A percentile compares a stretch with the other conserved stretches of the same genome.
Evolutionary conservation across 2,888 invertebrate species (phyloP).

Genomic region (Himalopsyche anomala): DNA sequence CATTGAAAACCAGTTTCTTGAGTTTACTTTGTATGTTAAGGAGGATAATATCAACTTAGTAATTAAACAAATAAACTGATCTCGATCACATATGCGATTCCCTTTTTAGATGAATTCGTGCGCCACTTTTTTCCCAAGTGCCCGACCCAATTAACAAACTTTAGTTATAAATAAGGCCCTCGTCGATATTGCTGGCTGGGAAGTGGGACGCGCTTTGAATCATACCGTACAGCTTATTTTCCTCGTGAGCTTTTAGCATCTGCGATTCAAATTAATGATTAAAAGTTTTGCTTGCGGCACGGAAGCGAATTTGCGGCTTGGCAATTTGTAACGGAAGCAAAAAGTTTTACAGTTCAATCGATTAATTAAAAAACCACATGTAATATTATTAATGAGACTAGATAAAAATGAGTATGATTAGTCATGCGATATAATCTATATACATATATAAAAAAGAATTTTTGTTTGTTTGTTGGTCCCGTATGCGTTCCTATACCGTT

Average conservation of each 20-base stretch:
- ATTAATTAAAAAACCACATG: conserved; percentile 8
- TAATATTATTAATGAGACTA: not conserved
- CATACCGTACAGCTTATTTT: conserved; percentile 23
- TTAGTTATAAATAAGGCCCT: conserved; percentile 58
- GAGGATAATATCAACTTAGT: too few species aligned
- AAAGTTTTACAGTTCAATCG: conserved; percentile 23
- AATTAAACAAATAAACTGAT: too few species aligned
- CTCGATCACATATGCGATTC: not conserved
- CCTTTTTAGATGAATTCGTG: not conserved
- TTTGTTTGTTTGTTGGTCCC: too few species aligned
- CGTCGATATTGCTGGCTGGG: conserved; percentile 52
- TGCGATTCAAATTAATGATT: conserved; percentile 43
- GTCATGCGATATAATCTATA: not conserved
- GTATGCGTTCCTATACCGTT: too few species aligned
- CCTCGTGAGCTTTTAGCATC: conserved; percentile 40
- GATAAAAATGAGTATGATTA: not conserved
- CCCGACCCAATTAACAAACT: conserved; percentile 59
- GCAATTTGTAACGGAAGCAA: conserved; percentile 35
- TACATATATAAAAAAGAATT: too few species aligned
- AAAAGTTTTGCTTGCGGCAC: conserved; percentile 23
- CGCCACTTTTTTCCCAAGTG: conserved; percentile 28
- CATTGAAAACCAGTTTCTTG: too few species aligned
- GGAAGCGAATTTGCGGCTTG: conserved; percentile 13
- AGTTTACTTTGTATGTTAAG: too few species aligned
- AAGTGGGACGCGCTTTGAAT: conserved; percentile 35